Base-by-base conservation (phyloP, 2,113 vertebrate species). In the Isurus oxyrinchus region DNA sequence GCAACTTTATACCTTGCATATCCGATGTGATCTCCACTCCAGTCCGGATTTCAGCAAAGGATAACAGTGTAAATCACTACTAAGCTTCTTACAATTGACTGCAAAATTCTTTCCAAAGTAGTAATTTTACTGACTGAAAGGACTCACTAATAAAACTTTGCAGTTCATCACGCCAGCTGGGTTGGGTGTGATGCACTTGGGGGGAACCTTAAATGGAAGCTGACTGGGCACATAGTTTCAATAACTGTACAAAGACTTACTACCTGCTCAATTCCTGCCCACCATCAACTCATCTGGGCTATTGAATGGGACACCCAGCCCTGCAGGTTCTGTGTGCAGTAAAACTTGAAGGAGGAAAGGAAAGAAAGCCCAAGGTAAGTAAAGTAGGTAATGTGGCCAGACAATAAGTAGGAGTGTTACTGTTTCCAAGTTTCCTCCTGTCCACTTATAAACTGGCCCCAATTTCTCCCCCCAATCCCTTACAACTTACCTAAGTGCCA, bases 1-100 rank as follows among this genome's bases (percentile, higher is more conserved):
- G 40, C 94, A 95, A 72, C 94, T 95, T 95, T 95, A 95, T 72
- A 49, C 67, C 94, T 95, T 72, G 49, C 66, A 95, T 95, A 76
- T 72, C 94, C 44, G 27, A 76, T 95, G 67, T 95, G 66, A 72
- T 95, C 67, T 55, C 49, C 67, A 76, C 67, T 95, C n/a, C 44
- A 72, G 44, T 49, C 44, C 25, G 23, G 94, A 72, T 95, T 76
- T 72, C 44, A 53, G 25, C n/a, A 76, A 76, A 72, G 67, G 44
- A 72, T 76, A 76, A 55, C 72, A 72, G 40, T 49, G 63, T 40
- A 66, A 95, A 95, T 49, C 93, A 95, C 93, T 16, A 7, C 27
- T 95, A 72, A 76, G 40, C 67, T 95, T 67, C 25, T 44, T 76
- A 95, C 44, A 21, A 76, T 95, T 95, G 44, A 72, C 67, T 95